Evolutionary conservation across 30 jellyfish, hydroid and myxozoan genomes (phyloP).

Genomic region (Rhopilema esculentum): DNA sequence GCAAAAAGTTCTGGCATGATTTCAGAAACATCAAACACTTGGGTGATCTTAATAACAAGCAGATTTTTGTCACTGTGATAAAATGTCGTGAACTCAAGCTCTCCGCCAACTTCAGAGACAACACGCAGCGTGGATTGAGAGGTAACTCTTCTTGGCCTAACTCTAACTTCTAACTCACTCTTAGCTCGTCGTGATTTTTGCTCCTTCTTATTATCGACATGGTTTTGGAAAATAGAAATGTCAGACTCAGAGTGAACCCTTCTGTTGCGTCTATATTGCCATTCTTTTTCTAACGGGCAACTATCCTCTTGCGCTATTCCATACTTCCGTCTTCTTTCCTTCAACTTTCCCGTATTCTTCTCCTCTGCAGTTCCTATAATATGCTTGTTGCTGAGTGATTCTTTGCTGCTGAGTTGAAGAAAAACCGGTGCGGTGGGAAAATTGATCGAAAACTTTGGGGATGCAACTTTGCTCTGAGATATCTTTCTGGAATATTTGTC

Average conservation of each 20-base stretch:
- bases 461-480: background rate
- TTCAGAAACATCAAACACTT: constrained; percentile 48
- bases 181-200: constrained; percentile 6
- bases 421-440: constrained; percentile 30
- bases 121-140: constrained; percentile 46
- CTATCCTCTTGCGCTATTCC: background rate
- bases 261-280: constrained; percentile 14
- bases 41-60: constrained; percentile 36
- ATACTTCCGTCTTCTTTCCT: background rate
- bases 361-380: background rate
- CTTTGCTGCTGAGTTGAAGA: constrained; percentile 1
- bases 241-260: constrained; percentile 50
- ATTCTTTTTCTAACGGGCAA: background rate
- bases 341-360: background rate
- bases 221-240: background rate
- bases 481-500: background rate
- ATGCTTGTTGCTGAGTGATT: background rate
- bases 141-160: constrained; percentile 15
- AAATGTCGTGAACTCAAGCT: constrained; percentile 55
- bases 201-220: background rate
- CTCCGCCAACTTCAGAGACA: constrained; percentile 64
- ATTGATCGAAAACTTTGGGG: constrained; percentile 29
- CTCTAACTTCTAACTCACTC: constrained; percentile 23
- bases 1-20: constrained; percentile 63
- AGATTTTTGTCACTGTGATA: constrained; percentile 28